Evolutionary conservation across 2,113 vertebrate species (phyloP), one percentile per base, ranked within the genome.

Genomic region (Bufo bufo): DNA sequence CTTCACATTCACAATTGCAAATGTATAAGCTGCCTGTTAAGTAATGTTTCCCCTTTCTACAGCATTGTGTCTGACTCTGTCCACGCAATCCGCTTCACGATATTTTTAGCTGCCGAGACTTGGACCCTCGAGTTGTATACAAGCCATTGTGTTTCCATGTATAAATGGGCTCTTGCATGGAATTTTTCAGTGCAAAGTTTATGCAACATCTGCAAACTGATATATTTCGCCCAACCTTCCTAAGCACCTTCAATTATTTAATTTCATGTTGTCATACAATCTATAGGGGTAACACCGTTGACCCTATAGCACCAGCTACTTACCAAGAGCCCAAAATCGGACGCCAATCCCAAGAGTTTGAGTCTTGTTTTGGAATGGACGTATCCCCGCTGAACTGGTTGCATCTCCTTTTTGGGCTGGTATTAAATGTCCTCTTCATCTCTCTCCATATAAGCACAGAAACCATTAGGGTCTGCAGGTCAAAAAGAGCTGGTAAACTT

Each of bases 1-100:
- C 86, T 92, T 93, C 5, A 3, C 79, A 91, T 92, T 92, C 91
- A 91, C 85, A 84, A 88, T 87, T 90, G 90, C 91, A 91, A 89
- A 92, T 93, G 92, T 93, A 91, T 91, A 89, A 84, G 80, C 90
- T 90, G 61, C 90, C 91, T 93, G 91, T 93, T 92, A 89, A 92
- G 89, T 89, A 93, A 89, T 83, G 91, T 91, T 2, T 91, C 81
- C 89, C 77, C n/a, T 92, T 92, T 91, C 74, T 89, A 0, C 90
- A 88, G 58, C 49, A 86, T 93, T 92, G 90, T 85, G 82, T 89
- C 83, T 85, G 72, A 49, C 69, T 65, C 14, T 16, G 16, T 80
- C 84, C 72, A 63, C 72, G 45, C 72, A 71, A 77, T 90, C 89
- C 12, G 23, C 63, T 80, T 19, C n/a, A 23, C 12, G 33, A 80